phyloP scores from a whole-genome alignment of 92 coral and sea anemone species.

The Scolanthus callimorphus region DNA sequence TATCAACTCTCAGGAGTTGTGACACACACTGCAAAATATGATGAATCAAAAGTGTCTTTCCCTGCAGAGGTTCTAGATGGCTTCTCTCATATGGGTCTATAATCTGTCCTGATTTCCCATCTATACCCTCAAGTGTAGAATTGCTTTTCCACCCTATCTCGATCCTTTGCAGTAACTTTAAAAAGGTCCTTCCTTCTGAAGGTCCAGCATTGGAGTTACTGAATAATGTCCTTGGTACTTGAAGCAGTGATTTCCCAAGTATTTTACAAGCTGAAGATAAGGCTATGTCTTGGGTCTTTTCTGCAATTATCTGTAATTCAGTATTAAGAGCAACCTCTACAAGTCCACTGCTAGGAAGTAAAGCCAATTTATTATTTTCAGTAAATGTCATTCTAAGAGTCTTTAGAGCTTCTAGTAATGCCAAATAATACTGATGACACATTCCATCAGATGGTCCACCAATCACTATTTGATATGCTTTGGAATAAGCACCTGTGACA shows the following conservation, averaged over 20 bases:
- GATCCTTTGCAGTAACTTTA: constrained; percentile 28
- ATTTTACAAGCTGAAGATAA: constrained; percentile 47
- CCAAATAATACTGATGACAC: constrained; percentile 66
- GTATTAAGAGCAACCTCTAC: constrained; percentile 59
- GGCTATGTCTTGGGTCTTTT: constrained; percentile 11
- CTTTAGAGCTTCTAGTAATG: constrained; percentile 67
- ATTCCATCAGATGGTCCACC: constrained; percentile 79
- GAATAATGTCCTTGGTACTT: constrained; percentile 59
- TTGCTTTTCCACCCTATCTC: constrained; percentile 42
- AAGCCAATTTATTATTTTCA: constrained; percentile 15
- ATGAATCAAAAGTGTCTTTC: constrained; percentile 48
- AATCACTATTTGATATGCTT: constrained; percentile 49
- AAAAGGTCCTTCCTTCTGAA: constrained; percentile 21
- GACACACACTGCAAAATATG: constrained; percentile 62
- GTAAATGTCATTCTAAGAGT: constrained; percentile 56
- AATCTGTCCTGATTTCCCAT: constrained; percentile 42
- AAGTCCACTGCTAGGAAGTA: constrained; percentile 78
- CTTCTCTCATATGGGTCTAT: constrained; percentile 33
- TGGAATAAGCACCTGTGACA: background rate
- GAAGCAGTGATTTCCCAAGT: constrained; percentile 58
- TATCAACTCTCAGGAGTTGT: constrained; percentile 70
- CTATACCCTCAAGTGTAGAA: constrained; percentile 45
- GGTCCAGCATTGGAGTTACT: constrained; percentile 44
- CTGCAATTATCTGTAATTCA: constrained; percentile 29
- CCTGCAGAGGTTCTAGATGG: constrained; percentile 62